Base-by-base conservation (phyloP, 2,797 vertebrate genomes). In the Amblyopsis hoosieri region DNA sequence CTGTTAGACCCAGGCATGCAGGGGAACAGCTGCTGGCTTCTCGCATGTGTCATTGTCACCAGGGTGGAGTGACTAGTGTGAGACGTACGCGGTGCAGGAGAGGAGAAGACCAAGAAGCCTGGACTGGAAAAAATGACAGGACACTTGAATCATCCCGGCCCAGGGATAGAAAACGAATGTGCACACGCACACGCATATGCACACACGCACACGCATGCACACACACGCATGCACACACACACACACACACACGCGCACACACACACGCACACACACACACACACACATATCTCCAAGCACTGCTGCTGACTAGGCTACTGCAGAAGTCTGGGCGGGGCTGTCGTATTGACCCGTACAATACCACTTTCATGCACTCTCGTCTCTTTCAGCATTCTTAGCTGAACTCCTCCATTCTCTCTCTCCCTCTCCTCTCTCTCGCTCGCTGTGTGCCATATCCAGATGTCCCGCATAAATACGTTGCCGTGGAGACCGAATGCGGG, bases 51-150 rank as follows among this genome's bases (percentile, higher is more conserved):
- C 62, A 67, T 58, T 78, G 82, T 83, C 78, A 76, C 67, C 61
- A 70, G 65, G 8, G 19, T 67, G 61, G 62, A 72, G 23, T 23
- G 23, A 72, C 72, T 19, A 53, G 64, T 60, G 64, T 57, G 71
- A 76, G 76, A 71, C 68, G 82, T 81, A 74, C 69, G 69, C 74
- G 45, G n/a, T 29, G 12, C 33, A 42, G 54, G 75, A 78, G 64
- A 67, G 69, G 66, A 81, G 68, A 66, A 71, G 63, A 85, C 80
- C 58, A 67, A 82, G 83, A 72, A 64, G 57, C 72, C 61, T 23
- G 23, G 66, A 68, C 79, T 90, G 91, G 91, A 93, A 93, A 92
- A 92, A 88, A 76, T 90, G 85, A 91, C 81, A 89, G 80, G 86
- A 88, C 85, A 87, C 83, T 85, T 82, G 86, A 89, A 88, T 90